Conservation (phyloP, 2,797 vertebrate species). For the Spheniscus humboldti region DNA sequence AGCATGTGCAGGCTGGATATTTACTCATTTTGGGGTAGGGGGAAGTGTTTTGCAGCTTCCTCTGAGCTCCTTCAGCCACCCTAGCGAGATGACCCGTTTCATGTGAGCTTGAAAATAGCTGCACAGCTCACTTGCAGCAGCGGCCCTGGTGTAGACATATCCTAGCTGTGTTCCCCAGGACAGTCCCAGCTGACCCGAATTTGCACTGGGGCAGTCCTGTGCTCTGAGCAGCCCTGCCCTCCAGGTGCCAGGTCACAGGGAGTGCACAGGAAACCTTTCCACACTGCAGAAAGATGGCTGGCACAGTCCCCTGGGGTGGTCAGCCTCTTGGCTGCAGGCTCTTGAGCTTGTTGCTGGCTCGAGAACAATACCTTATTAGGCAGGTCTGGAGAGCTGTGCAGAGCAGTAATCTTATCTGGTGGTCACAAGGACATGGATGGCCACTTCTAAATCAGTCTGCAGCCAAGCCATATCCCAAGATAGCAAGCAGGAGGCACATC, state of each 20-base stretch:
- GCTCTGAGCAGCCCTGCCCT: neutral
- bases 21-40: neutral
- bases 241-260: neutral
- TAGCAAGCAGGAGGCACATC: constrained; percentile 35
- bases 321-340: neutral
- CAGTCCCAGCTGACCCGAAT: neutral
- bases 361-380: constrained; percentile 65
- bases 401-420: constrained; percentile 69
- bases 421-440: constrained; percentile 53
- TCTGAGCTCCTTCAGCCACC: neutral
- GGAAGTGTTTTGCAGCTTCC: neutral
- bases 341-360: neutral
- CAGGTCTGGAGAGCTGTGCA: constrained; percentile 1
- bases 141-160: no score
- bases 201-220: neutral
- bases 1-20: neutral
- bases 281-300: neutral
- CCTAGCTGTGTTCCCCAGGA: neutral
- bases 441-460: constrained; percentile 65
- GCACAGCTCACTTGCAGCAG: neutral
- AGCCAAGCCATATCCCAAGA: constrained; percentile 53
- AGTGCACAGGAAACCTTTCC: neutral
- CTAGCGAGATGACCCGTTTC: neutral
- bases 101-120: neutral
- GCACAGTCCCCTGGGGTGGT: neutral